These are phyloP conservation scores for Laterallus jamaicensis DNA, from an alignment of 2,113 vertebrate genomes.

Conservation along the genomic window DNA sequence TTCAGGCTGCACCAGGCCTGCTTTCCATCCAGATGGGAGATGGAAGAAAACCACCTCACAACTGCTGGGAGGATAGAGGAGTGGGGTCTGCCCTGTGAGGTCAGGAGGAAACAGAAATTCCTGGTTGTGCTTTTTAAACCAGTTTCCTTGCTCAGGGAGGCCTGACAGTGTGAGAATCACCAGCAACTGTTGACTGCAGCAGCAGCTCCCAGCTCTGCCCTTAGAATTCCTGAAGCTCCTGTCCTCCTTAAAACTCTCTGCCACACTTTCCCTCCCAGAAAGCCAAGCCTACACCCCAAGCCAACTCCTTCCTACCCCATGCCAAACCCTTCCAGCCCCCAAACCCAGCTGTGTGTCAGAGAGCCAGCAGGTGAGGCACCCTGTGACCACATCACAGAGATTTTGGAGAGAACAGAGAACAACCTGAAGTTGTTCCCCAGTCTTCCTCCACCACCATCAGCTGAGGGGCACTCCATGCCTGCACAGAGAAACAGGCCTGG, in stretches of 20 bases:
- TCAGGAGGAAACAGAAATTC: not conserved
- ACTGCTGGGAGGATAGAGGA: not conserved
- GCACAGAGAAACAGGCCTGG: fast-evolving
- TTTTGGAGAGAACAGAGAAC: not conserved
- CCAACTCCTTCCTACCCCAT: not conserved
- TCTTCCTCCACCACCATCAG: not conserved
- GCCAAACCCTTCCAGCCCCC: not conserved
- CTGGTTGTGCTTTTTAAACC: fast-evolving
- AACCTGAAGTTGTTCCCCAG: not conserved
- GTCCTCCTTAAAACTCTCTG: not conserved
- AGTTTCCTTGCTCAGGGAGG: not conserved
- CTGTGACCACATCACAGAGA: not conserved
- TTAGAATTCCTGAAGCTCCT: not conserved
- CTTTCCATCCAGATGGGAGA: not conserved
- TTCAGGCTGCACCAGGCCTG: not conserved
- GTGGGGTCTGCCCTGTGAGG: not conserved
- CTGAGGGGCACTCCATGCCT: not conserved
- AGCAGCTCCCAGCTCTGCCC: not conserved
- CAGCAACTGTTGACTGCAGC: not conserved
- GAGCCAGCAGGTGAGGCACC: not conserved
- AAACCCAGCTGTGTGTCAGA: not conserved
- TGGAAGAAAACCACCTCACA: not conserved
- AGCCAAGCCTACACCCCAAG: not conserved
- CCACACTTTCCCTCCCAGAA: not conserved
- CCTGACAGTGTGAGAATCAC: not conserved